phyloP scores from a whole-genome alignment of 1,140 invertebrate species.

The Triops longicaudatus region DNA sequence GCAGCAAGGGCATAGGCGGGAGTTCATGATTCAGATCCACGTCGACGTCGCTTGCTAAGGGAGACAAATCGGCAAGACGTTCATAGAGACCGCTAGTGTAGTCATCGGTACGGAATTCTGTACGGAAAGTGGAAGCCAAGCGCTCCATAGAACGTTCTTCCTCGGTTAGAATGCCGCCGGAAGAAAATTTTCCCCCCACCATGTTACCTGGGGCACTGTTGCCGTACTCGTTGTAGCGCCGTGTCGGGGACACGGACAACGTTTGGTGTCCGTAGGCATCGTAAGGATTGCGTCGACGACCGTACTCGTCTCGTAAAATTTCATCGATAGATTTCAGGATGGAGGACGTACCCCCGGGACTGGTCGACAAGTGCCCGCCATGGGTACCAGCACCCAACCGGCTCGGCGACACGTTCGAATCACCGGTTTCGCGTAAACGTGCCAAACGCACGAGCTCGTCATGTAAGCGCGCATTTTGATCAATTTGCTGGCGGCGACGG shows the following conservation, averaged over 20 bases:
- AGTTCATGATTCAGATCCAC: slow-evolving; percentile 33
- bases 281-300: slow-evolving; percentile 23
- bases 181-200: slow-evolving; percentile 29
- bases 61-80: slow-evolving; percentile 42
- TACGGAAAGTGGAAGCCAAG: slow-evolving; percentile 45
- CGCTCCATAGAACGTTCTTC: slow-evolving; percentile 47
- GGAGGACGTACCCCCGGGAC: slow-evolving; percentile 35
- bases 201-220: slow-evolving; percentile 25
- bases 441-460: slow-evolving; percentile 49
- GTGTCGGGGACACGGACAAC: slow-evolving; percentile 25
- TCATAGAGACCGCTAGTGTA: slow-evolving; percentile 41
- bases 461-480: slow-evolving; percentile 50
- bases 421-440: slow-evolving; percentile 40
- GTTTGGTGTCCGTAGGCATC: slow-evolving; percentile 13
- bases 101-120: slow-evolving; percentile 42
- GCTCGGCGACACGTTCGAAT: slow-evolving; percentile 28
- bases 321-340: slow-evolving; percentile 48
- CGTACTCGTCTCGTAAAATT: slow-evolving; percentile 40
- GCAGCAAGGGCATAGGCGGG: slow-evolving; percentile 50
- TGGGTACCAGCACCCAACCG: slow-evolving; percentile 32
- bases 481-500: slow-evolving; percentile 51
- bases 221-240: slow-evolving; percentile 18
- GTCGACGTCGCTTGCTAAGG: slow-evolving; percentile 36
- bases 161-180: slow-evolving; percentile 37
- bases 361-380: slow-evolving; percentile 30